Conservation (phyloP, 1,140 invertebrate genomes). For the Penaeus chinensis region DNA sequence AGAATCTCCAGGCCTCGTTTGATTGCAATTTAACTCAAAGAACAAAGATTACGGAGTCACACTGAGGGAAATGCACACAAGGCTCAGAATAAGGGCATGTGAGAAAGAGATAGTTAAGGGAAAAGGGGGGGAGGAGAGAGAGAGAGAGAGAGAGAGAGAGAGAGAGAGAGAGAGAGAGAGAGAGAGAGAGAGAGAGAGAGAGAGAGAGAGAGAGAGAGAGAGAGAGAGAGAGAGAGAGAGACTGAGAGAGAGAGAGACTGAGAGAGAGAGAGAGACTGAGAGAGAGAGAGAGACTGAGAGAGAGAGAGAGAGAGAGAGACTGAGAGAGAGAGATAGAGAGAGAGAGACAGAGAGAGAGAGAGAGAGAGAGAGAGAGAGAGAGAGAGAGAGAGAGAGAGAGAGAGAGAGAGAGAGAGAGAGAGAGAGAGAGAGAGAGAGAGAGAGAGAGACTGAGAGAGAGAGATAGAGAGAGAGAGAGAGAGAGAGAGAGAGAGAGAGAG, state of each 20-base stretch:
- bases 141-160: background rate
- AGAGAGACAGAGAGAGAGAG: too few species aligned
- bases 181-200: background rate
- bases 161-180: background rate
- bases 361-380: too few species aligned
- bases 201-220: background rate
- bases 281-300: too few species aligned
- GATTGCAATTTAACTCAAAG: background rate
- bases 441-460: background rate
- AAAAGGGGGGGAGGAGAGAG: background rate
- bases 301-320: constrained; percentile 3
- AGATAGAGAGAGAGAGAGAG: background rate
- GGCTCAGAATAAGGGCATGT: background rate
- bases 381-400: too few species aligned
- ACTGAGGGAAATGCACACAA: background rate
- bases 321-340: background rate
- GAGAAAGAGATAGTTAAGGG: background rate
- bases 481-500: background rate
- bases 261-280: background rate
- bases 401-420: background rate
- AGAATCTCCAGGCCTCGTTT: background rate
- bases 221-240: background rate
- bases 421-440: constrained; percentile 4
- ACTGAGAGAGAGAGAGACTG: background rate
- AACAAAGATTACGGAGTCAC: background rate